Conservation (phyloP, 2,113 vertebrate genomes). For the Aphyosemion australe region DNA sequence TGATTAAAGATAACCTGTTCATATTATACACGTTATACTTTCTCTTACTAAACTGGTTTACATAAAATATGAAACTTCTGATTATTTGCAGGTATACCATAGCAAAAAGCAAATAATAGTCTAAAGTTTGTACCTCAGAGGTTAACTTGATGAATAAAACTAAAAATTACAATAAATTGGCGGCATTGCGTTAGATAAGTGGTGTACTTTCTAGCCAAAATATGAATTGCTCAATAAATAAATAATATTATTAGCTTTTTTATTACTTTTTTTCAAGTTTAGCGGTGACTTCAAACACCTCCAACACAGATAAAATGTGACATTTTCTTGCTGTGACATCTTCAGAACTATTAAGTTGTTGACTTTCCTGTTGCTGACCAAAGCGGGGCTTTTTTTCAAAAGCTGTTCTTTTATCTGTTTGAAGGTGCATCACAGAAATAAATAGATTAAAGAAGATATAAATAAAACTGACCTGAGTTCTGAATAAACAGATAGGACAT, state of each 20-base stretch:
- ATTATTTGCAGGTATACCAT: no score
- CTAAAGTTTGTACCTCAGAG: no score
- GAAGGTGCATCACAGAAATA: not conserved
- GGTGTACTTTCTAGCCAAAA: not conserved
- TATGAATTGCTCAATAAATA: not conserved
- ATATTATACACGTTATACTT: no score
- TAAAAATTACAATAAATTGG: no score
- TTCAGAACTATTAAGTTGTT: not conserved
- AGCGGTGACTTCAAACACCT: not conserved
- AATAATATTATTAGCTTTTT: not conserved
- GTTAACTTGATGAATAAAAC: no score
- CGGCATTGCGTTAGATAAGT: not conserved
- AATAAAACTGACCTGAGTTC: not conserved
- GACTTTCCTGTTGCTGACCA: not conserved
- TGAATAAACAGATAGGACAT: slow-evolving; percentile 16
- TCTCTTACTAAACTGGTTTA: no score
- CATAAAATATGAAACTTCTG: no score
- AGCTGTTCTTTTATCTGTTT: not conserved
- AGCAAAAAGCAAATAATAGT: no score
- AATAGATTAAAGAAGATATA: not conserved
- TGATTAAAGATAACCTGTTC: no score
- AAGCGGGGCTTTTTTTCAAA: not conserved
- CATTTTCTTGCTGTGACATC: not conserved
- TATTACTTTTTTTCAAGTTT: not conserved
- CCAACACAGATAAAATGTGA: not conserved